Evolutionary conservation across 1,140 invertebrate species (phyloP), one percentile per base, ranked within the genome.

Genomic region (Propsilocerus akamusi): DNA sequence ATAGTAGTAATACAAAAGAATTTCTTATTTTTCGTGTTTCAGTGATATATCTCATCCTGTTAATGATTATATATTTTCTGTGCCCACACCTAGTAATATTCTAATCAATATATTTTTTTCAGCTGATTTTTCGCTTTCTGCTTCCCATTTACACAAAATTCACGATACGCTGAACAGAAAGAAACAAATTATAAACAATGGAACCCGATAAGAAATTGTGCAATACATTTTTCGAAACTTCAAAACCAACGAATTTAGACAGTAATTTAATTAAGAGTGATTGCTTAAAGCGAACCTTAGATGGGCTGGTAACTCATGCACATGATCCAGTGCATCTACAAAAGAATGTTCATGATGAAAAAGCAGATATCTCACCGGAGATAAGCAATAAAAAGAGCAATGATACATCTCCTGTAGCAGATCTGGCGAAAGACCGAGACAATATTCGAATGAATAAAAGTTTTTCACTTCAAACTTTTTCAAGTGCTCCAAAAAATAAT

Each of bases 221-320:
- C 34, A 41, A 41, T 41, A 41, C 34, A 20, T 41, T 41, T 6
- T 41, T 20, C 17, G 34, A 41, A 41, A 30, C 28, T 30, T 8
- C 28, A 30, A 41, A 41, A 20, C 34, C 34, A 41, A 41, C 34
- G 34, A 41, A 41, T 20, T 41, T 41, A 41, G 34, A 41, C 14
- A 41, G 34, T 41, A 41, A 41, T 17, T 41, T 20, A 41, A 41
- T 41, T 17, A 41, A 41, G 14, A 41, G 34, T 20, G 34, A 41
- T 5, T 41, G 34, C 17, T 20, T 41, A 5, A 41, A 41, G 14
- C 34, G 34, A 20, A 41, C 34, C 17, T 17, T 41, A 17, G 34
- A 41, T 17, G 34, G 34, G 5, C 17, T 41, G 5, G 34, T 20
- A 20, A 17, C 34, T 8, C 34, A 41, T 20, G 8, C 17, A 20